A percentile compares a stretch with the other conserved stretches of the same genome.
phyloP scores from a whole-genome alignment of 2,797 vertebrate genomes.

The Anguilla megastoma region DNA sequence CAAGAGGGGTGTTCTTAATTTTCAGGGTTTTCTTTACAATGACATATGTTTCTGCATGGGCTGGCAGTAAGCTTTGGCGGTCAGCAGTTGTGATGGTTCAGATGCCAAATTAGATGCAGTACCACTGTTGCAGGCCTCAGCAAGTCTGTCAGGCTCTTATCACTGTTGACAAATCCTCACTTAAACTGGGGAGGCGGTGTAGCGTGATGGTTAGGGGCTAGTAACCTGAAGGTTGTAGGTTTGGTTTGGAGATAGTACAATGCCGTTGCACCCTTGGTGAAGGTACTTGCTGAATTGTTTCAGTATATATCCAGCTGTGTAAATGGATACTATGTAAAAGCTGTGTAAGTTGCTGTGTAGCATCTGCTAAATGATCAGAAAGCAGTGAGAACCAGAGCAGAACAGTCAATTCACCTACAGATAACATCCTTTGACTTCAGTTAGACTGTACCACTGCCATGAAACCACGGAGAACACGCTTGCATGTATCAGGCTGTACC shows the following conservation, averaged over 20 bases:
- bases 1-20: constrained; percentile 34
- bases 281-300: not conserved
- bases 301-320: not conserved
- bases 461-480: not conserved
- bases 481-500: not conserved
- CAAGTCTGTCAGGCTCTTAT: constrained; percentile 15
- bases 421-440: not conserved
- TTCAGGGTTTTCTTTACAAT: constrained; percentile 8
- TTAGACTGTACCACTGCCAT: not conserved
- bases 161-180: not conserved
- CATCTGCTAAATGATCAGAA: not conserved
- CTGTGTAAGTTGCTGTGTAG: too few relatives aligned
- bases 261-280: not conserved
- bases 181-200: not conserved
- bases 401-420: not conserved
- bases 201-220: not conserved
- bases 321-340: not conserved
- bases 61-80: constrained; percentile 35
- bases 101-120: constrained; percentile 29
- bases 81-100: constrained; percentile 36
- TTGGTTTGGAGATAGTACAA: not conserved
- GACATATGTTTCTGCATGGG: constrained; percentile 42
- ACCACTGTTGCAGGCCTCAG: constrained; percentile 4
- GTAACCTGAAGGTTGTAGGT: not conserved
- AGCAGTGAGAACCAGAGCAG: not conserved